phyloP scores from a whole-genome alignment of 2,888 invertebrate genomes.

The Fragum whitleyi region DNA sequence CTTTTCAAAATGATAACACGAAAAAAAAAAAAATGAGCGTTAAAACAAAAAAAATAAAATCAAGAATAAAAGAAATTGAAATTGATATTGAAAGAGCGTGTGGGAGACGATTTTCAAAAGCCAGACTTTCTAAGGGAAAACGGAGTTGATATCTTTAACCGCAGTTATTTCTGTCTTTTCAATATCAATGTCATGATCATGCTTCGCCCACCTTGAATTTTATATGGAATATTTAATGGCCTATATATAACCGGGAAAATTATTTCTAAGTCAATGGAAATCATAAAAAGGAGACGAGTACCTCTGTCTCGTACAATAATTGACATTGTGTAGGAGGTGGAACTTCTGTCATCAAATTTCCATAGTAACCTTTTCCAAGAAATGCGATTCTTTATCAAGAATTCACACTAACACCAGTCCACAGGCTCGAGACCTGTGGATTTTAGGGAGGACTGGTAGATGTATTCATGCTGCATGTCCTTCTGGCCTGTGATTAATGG shows the following conservation, averaged over 20 bases:
- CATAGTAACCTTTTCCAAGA: background rate
- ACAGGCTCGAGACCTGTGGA: no score
- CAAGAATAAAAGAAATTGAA: no score
- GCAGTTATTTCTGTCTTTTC: constrained; percentile 11
- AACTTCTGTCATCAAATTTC: background rate
- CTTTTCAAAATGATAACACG: no score
- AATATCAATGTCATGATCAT: constrained; percentile 21
- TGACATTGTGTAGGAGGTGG: background rate
- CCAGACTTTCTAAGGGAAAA: no score
- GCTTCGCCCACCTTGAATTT: constrained; percentile 2
- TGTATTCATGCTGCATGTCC: no score
- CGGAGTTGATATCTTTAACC: background rate
- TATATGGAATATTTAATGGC: background rate
- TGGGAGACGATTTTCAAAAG: no score
- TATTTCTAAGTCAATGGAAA: background rate
- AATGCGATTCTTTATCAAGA: background rate
- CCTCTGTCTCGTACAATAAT: background rate
- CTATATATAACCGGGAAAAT: background rate
- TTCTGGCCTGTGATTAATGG: no score
- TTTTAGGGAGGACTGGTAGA: no score
- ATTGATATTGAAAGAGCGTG: no score
- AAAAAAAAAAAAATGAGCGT: no score
- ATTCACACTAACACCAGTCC: no score
- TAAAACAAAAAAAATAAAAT: no score
- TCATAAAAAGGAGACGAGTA: background rate